These are phyloP conservation scores for Telmatochromis sp. DNA, from an alignment of 2,113 vertebrate genomes.

Conservation along the genomic window DNA sequence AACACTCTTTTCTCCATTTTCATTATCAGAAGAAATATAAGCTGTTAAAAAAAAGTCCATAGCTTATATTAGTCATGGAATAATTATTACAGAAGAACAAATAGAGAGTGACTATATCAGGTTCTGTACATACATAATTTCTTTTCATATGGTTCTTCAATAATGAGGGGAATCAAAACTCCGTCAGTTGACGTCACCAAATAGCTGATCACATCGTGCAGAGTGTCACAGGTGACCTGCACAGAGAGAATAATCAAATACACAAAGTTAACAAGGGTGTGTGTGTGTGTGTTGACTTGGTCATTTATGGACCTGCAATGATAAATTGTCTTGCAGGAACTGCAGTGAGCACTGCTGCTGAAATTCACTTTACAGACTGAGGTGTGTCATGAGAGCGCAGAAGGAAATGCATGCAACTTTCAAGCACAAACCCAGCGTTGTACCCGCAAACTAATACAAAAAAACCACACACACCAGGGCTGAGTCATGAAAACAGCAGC, in stretches of 20 bases:
- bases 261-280: not conserved
- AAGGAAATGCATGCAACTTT: not conserved
- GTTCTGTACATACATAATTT: constrained; percentile 67
- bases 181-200: constrained; percentile 65
- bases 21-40: constrained; percentile 58
- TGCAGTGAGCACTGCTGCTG: not conserved
- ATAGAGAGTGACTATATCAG: too few relatives aligned
- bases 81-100: not conserved
- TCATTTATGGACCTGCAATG: not conserved
- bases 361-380: not conserved
- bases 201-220: constrained; percentile 65
- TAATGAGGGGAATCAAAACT: constrained; percentile 63
- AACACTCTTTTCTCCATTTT: constrained; percentile 70
- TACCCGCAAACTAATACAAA: not conserved
- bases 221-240: constrained; percentile 71
- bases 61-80: not conserved
- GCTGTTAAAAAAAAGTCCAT: constrained; percentile 38
- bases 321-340: not conserved
- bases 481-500: not conserved
- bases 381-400: not conserved
- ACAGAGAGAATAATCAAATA: not conserved
- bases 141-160: constrained; percentile 70
- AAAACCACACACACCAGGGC: not conserved
- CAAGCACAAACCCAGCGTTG: not conserved
- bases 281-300: not conserved